Evolutionary conservation across 2,888 invertebrate species (phyloP).

Genomic region (Pammene fasciana): DNA sequence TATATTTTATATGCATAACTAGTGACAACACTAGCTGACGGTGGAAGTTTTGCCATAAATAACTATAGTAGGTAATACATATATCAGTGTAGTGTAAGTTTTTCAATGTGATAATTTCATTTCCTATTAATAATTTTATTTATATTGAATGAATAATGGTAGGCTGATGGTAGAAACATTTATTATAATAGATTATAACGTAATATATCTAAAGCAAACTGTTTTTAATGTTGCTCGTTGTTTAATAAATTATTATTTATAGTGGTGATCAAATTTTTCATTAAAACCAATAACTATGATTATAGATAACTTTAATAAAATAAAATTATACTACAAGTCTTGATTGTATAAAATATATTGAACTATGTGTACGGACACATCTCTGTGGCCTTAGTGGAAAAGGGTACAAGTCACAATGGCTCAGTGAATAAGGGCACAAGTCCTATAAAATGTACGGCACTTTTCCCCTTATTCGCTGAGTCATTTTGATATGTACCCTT

Average conservation of each 20-base stretch:
- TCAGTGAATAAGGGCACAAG: too few relatives aligned
- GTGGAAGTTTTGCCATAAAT: constrained; percentile 34
- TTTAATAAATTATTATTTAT: constrained; percentile 62
- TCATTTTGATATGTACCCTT: too few relatives aligned
- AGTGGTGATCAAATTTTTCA: constrained; percentile 39
- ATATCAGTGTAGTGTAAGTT: constrained; percentile 49
- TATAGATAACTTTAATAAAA: constrained; percentile 30
- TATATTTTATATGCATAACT: constrained; percentile 16
- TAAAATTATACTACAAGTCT: constrained; percentile 19
- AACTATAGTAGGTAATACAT: constrained; percentile 38
- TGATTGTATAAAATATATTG: constrained; percentile 41
- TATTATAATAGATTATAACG: constrained; percentile 17
- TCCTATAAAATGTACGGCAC: too few relatives aligned
- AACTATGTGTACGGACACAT: constrained; percentile 25
- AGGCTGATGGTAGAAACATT: constrained; percentile 21
- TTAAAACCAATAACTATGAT: constrained; percentile 29
- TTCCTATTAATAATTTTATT: constrained; percentile 34
- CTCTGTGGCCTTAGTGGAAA: too few relatives aligned
- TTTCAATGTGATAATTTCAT: constrained; percentile 54
- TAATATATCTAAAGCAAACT: constrained; percentile 27
- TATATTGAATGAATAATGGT: constrained; percentile 28
- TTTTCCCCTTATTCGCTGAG: too few relatives aligned
- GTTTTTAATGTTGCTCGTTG: constrained; percentile 55
- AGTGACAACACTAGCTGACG: constrained; percentile 33
- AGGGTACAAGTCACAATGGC: too few relatives aligned